Base-by-base conservation (phyloP, 2,888 invertebrate genomes). In the Trissoscelio sp. region DNA sequence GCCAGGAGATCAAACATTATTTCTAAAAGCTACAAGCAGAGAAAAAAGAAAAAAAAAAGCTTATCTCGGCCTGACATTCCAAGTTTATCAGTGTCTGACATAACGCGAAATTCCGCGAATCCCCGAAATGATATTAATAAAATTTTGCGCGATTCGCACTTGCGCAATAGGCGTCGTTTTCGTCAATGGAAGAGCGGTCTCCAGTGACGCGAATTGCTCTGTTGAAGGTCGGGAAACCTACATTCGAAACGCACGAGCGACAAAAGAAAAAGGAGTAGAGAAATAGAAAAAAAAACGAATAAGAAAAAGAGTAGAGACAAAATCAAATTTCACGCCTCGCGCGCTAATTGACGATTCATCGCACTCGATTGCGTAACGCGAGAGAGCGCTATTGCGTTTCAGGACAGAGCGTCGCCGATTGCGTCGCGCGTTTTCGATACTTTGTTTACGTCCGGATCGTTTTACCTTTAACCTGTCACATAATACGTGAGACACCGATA, bases 381-480 rank as follows among this genome's bases (percentile, higher is more conserved):
- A 51, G 42, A 55, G 58, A 66, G 37, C 46, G 67, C 62, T 79
- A 79, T 79, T 79, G 73, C 79, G 73, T 79, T 67, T 58, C 73
- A 73, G 79, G 67, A 69, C 67, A 39, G 37, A 58, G 24, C 46
- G 62, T 73, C 73, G 67, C 60, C 79, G 70, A 70, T 69, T 80
- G 74, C 75, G 75, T 77, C 70, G 77, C 66, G 67, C 34, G 46
- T 66, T 74, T 75, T 66, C 34, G 75, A 72, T 75, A 55, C 75
- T 72, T 20, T 70, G 60, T 70, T 78, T 70, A 74, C 66, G 57
- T 58, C 31, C 60, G 39, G 73, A 66, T 82, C 75, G 16, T 70
- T 79, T 82, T 82, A 79, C 82, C 75, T 82, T 82, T 82, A 82
- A 82, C 82, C 79, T 75, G 79, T 75, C 82, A 79, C 58, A 67